phyloP scores from a whole-genome alignment of 2,888 invertebrate species.

The Strigamia maritima region DNA sequence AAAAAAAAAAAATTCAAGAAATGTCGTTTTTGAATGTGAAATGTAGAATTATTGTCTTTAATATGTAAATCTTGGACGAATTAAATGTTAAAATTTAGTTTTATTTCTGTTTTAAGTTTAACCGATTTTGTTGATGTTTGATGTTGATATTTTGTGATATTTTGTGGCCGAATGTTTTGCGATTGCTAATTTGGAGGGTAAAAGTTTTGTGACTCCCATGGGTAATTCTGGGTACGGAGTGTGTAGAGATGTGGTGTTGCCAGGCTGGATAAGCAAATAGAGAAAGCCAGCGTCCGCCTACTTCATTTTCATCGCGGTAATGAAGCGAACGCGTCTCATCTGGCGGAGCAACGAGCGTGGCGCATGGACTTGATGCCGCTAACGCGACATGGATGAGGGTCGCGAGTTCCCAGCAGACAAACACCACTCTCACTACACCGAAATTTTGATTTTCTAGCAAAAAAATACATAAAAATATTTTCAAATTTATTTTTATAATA shows the following conservation, averaged over 20 bases:
- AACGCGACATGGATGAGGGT: conserved; percentile 11
- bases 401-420: not conserved
- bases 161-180: not conserved
- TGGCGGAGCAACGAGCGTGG: conserved; percentile 25
- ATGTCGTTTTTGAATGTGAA: no score
- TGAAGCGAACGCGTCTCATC: conserved; percentile 27
- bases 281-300: conserved; percentile 13
- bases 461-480: no score
- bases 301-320: conserved; percentile 27
- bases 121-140: not conserved
- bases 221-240: not conserved
- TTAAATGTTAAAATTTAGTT: no score
- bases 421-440: not conserved
- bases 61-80: no score
- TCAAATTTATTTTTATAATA: no score
- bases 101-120: not conserved
- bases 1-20: no score
- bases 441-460: not conserved
- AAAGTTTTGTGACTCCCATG: not conserved
- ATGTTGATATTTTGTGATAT: not conserved
- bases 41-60: no score
- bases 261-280: conserved; percentile 15
- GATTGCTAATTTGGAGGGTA: conserved; percentile 13
- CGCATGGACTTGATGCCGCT: conserved; percentile 21
- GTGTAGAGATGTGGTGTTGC: conserved; percentile 12